Evolutionary conservation across 2,113 vertebrate genomes (phyloP).

Genomic region (Zosterops hypoxanthus): DNA sequence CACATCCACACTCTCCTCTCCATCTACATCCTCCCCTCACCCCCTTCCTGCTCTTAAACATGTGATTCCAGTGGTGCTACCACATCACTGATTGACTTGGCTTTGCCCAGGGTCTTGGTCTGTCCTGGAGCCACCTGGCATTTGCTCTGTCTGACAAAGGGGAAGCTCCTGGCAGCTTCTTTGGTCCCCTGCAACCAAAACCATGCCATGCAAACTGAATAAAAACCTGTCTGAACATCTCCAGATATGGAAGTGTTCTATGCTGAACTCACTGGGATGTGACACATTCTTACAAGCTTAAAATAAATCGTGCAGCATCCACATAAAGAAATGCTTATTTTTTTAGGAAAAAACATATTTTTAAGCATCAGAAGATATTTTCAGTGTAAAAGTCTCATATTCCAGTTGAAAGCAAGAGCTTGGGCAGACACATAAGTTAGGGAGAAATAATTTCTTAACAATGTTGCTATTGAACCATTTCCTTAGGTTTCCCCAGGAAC

Average conservation of each 20-base stretch:
- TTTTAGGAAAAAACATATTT: not conserved
- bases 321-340: not conserved
- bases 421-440: not conserved
- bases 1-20: not conserved
- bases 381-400: not conserved
- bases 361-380: not conserved
- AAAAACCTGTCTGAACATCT: not conserved
- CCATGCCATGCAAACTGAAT: not conserved
- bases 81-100: not conserved
- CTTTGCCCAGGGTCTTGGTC: not conserved
- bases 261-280: not conserved
- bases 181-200: not conserved
- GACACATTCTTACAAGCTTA: not conserved
- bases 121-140: not conserved
- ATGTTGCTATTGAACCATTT: accelerated
- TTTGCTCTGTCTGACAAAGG: not conserved
- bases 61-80: not conserved
- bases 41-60: accelerated
- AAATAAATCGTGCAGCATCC: not conserved
- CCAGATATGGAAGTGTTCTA: not conserved
- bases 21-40: not conserved
- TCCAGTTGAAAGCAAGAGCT: not conserved
- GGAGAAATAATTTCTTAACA: not conserved
- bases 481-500: not conserved
- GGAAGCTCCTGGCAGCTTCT: not conserved